A percentile compares a stretch with the other conserved stretches of the same genome.
Conservation (phyloP, 1,140 invertebrate species). For the Nixonia krombeini region DNA sequence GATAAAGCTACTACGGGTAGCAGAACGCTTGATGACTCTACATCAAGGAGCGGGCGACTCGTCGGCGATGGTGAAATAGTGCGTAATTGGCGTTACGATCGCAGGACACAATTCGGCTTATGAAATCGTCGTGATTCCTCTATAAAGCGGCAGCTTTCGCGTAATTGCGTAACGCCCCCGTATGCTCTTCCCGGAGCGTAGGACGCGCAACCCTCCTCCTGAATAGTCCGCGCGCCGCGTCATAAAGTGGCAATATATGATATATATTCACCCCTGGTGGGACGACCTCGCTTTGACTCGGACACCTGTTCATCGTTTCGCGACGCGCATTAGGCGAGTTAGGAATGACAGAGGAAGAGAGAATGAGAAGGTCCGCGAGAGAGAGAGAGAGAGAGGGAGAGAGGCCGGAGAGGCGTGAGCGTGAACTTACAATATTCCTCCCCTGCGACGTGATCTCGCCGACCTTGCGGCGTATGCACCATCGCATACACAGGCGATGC, state of each 20-base stretch:
- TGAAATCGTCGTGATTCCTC: constrained; percentile 45
- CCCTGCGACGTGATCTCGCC: constrained; percentile 32
- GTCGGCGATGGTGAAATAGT: too few species aligned
- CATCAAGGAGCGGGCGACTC: too few species aligned
- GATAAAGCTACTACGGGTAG: too few species aligned
- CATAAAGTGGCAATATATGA: constrained; percentile 48
- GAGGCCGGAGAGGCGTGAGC: constrained; percentile 18
- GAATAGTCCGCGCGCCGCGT: constrained; percentile 11
- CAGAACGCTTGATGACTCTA: too few species aligned
- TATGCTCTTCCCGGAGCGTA: constrained; percentile 17
- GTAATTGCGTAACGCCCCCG: constrained; percentile 26
- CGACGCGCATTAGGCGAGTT: constrained; percentile 26
- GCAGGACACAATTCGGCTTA: constrained; percentile 32
- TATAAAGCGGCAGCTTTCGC: constrained; percentile 11
- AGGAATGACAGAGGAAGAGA: too few species aligned
- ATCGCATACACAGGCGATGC: constrained; percentile 18
- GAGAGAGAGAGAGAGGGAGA: too few species aligned
- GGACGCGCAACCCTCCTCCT: constrained; percentile 11
- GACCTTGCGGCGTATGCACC: constrained; percentile 39
- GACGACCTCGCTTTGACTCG: constrained; percentile 16
- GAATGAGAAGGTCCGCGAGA: too few species aligned
- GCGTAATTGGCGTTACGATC: too few species aligned
- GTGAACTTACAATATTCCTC: constrained; percentile 9
- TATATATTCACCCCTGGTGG: constrained; percentile 24
- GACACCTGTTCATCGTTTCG: constrained; percentile 46